Base-by-base conservation (phyloP, 1,140 invertebrate species). In the Diploscapter pachys region DNA sequence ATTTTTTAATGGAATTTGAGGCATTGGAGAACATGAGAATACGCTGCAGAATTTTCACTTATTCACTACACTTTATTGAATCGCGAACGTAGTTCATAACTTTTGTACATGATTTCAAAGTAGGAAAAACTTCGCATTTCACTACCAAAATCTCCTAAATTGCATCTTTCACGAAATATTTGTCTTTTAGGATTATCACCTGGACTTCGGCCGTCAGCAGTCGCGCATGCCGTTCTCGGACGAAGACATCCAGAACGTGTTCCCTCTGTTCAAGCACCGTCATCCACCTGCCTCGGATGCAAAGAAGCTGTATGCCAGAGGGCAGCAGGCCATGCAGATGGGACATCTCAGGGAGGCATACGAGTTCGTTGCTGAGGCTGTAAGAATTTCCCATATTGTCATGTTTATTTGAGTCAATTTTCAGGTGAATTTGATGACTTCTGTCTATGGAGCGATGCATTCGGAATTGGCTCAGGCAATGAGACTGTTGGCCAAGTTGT, bases 371-470 rank as follows among this genome's bases (percentile, higher is more conserved):
- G 94, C 91, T 73, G 96, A 98, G 86, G 93, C 96, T 31, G 31
- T 31, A 31, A 31, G 31, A 31, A 31, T 31, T 31, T 31, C 31
- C 31, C 31, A 31, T 31, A 31, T 31, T 31, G 31, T 31, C 31
- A 31, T 31, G 31, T 31, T 31, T 31, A 31, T 31, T 31, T 31
- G 31, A 31, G 1, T 31, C 31, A 31, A 31, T 31, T 31, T 31
- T 31, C 31, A 31, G 3, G 59, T 98, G 3, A 98, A 98, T 88
- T 89, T 98, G 5, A 88, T 99, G 56, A 98, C 98, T 87, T 97
- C 97, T 86, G 96, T 99, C 4, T 99, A 98, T 84, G 96, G 96
- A 4, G 93, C 95, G 0, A 94, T 98, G 93, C 96, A 99, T 88
- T 92, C 94, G 2, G 95, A 98, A 88, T 98, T 98, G 71, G 93